A percentile compares a stretch with the other conserved stretches of the same genome.
These are phyloP conservation scores for Cephonodes hylas DNA, from an alignment of 2,888 invertebrate species.

Conservation along the genomic window DNA sequence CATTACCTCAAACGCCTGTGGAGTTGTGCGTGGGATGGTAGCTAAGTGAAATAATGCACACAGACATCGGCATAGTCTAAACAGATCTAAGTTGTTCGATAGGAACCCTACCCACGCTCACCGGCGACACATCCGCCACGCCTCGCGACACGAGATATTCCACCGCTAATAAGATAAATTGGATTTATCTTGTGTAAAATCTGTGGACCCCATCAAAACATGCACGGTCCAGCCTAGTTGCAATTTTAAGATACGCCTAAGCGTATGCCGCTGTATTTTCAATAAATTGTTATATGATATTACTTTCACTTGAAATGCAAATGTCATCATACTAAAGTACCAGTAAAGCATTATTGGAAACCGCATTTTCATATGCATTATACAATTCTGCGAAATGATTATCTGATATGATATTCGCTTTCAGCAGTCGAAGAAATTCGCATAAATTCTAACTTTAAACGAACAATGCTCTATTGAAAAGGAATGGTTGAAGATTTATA, in stretches of 20 bases:
- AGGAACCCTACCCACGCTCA: constrained; percentile 44
- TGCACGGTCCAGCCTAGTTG: constrained; percentile 49
- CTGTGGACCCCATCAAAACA: constrained; percentile 44
- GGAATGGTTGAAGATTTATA: constrained; percentile 59
- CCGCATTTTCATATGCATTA: constrained; percentile 27
- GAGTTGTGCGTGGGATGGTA: constrained; percentile 33
- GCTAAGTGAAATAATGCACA: constrained; percentile 29
- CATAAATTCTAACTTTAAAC: constrained; percentile 56
- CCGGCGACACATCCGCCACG: constrained; percentile 40
- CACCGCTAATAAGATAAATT: constrained; percentile 59
- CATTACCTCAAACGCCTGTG: constrained; percentile 30
- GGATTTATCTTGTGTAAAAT: constrained; percentile 61
- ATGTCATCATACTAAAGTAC: background rate
- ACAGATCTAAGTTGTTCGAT: constrained; percentile 34
- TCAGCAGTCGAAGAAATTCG: constrained; percentile 48
- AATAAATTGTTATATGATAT: constrained; percentile 31
- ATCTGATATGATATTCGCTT: constrained; percentile 27
- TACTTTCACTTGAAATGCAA: constrained; percentile 13
- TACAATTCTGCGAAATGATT: constrained; percentile 27
- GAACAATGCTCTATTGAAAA: constrained; percentile 63
- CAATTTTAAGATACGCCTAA: constrained; percentile 40
- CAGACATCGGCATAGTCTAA: constrained; percentile 22
- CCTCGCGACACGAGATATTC: constrained; percentile 41
- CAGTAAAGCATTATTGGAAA: background rate
- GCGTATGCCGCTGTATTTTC: constrained; percentile 41